Evolutionary conservation across 2,797 vertebrate species (phyloP), one percentile per base, ranked within the genome.

Genomic region (Moxostoma hubbsi): DNA sequence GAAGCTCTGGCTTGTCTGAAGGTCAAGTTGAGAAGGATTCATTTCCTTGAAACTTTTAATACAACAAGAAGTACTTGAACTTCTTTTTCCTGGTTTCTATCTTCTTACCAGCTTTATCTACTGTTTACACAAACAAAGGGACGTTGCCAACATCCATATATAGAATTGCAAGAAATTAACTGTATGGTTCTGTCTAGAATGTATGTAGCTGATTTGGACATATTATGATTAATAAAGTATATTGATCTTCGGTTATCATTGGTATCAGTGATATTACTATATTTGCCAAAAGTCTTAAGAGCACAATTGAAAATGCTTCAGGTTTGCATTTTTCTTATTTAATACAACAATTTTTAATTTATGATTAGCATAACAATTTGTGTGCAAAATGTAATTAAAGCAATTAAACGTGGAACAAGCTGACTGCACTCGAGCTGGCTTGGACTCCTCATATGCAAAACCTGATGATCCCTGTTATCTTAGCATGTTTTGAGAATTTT

Each of bases 41-140:
- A 49, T 81, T 82, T 86, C 74, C 80, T 80, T 75, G 13, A 10
- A 46, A 47, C 54, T 68, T 73, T 63, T 64, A 51, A 43, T 59
- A 59, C 59, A 62, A 18, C 36, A 59, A 73, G 18, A 24, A 53
- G 9, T 54, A 18, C n/a, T 5, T 62, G 75, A 47, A 24, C 13
- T 46, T 16, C 50, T 70, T 16, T 80, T 81, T 85, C 81, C 79
- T 70, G 50, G 68, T 83, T 85, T 68, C 65, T 78, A 45, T 58
- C 68, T 55, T 70, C 13, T 36, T 79, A 53, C 16, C 36, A 47
- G 54, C 16, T 49, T 47, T 1, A 15, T 75, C 51, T 36, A 49
- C 59, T 57, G 65, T 15, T 13, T 8, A 15, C 13, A 46, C 7
- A 70, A 70, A 62, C 3, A 54, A 36, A 54, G 69, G 13, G 2